phyloP scores from a whole-genome alignment of 2,888 invertebrate species.

The Machimus rusticus region DNA sequence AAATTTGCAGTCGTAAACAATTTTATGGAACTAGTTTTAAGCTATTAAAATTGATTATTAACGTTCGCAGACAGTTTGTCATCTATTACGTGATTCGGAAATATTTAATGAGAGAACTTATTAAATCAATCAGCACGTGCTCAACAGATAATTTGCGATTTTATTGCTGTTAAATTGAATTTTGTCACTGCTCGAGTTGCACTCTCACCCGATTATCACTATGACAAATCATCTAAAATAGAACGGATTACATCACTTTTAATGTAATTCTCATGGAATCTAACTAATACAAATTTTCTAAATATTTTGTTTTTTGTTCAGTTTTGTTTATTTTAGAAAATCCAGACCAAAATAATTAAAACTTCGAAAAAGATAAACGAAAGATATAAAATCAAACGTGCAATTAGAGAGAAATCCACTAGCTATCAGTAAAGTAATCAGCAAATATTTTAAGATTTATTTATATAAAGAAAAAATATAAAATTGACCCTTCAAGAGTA shows the following conservation, averaged over 20 bases:
- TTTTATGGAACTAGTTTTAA: not conserved
- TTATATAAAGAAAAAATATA: too few species aligned
- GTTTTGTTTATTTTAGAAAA: too few species aligned
- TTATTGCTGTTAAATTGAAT: not conserved
- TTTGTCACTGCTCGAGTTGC: not conserved
- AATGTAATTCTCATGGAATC: not conserved
- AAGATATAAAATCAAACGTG: too few species aligned
- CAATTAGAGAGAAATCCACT: too few species aligned
- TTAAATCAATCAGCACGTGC: not conserved
- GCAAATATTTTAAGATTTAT: too few species aligned
- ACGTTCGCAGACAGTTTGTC: not conserved
- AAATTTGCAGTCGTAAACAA: not conserved
- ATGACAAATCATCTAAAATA: not conserved
- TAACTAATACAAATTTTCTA: not conserved
- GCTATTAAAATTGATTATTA: not conserved
- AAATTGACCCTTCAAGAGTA: too few species aligned
- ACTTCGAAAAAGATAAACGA: too few species aligned
- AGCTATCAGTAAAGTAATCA: too few species aligned
- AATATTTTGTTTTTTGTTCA: too few species aligned
- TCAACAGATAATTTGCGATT: not conserved
- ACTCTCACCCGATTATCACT: not conserved
- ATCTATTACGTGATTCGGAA: not conserved
- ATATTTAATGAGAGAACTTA: not conserved
- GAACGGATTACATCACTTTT: not conserved
- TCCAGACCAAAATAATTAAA: too few species aligned